A percentile compares a stretch with the other conserved stretches of the same genome.
Evolutionary conservation across 2,888 invertebrate genomes (phyloP).

Genomic region (Amblyteles armatorius): DNA sequence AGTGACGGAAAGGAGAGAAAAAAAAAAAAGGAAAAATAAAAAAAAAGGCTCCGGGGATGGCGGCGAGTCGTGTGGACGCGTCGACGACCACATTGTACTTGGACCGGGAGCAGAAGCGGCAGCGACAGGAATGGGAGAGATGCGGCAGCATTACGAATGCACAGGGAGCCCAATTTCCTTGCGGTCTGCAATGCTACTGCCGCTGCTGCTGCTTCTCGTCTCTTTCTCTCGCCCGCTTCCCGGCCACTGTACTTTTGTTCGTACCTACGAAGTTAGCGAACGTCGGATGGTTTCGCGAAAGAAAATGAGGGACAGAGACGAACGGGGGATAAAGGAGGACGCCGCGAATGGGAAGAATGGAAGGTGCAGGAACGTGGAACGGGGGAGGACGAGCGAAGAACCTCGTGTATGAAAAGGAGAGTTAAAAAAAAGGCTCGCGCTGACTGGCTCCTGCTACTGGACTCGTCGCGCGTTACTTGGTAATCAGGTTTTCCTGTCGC

Average conservation of each 20-base stretch:
- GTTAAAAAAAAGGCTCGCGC: slow-evolving; percentile 53
- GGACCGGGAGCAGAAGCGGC: slow-evolving; percentile 41
- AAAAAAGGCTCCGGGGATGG: slow-evolving; percentile 28
- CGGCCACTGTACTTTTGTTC: slow-evolving; percentile 63
- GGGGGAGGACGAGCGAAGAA: slow-evolving; percentile 25
- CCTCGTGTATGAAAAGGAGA: slow-evolving; percentile 64
- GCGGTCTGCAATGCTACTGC: slow-evolving; percentile 21
- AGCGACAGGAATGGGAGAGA: slow-evolving; percentile 28
- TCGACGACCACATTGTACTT: slow-evolving; percentile 64
- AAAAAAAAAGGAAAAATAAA: neutral
- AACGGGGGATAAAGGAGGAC: slow-evolving; percentile 40
- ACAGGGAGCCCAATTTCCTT: slow-evolving; percentile 64
- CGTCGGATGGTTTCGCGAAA: slow-evolving; percentile 43
- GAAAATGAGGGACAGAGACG: slow-evolving; percentile 39
- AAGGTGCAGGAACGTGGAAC: slow-evolving; percentile 48
- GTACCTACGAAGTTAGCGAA: slow-evolving; percentile 66
- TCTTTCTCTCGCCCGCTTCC: slow-evolving; percentile 23
- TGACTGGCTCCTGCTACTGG: slow-evolving; percentile 42
- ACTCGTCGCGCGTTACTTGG: slow-evolving; percentile 61
- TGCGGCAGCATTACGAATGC: slow-evolving; percentile 56
- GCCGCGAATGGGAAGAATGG: slow-evolving; percentile 80
- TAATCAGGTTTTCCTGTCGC: slow-evolving; percentile 68
- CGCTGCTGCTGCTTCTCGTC: slow-evolving; percentile 1
- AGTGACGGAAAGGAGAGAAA: slow-evolving; percentile 60
- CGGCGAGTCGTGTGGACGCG: slow-evolving; percentile 59